phyloP scores from a whole-genome alignment of 2,888 invertebrate species.

The Caenorhabditis becei region DNA sequence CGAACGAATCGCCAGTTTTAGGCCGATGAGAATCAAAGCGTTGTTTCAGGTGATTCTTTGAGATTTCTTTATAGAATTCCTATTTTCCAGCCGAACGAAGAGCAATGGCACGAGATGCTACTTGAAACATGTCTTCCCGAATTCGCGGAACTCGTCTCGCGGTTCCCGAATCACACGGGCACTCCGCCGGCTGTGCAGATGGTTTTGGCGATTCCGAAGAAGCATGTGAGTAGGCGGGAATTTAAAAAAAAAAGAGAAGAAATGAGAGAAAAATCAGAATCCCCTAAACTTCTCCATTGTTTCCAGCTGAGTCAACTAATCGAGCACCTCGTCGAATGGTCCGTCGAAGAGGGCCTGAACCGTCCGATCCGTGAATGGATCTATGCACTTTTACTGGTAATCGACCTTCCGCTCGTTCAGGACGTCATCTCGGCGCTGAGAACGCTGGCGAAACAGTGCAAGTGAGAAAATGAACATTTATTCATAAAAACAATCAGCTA shows the following conservation, averaged over 20 bases:
- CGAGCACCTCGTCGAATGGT: conserved; percentile 63
- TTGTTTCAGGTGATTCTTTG: conserved; percentile 28
- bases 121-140: conserved; percentile 62
- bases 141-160: conserved; percentile 14
- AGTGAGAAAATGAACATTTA: conserved; percentile 4
- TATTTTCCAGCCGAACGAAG: conserved; percentile 54
- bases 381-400: conserved; percentile 60
- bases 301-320: conserved; percentile 63
- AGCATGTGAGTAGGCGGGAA: conserved; percentile 18
- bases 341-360: conserved; percentile 52
- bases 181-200: conserved; percentile 65
- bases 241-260: neutral
- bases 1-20: neutral
- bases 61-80: neutral
- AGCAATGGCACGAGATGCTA: conserved; percentile 62
- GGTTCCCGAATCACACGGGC: conserved; percentile 67
- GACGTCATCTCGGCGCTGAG: conserved; percentile 63
- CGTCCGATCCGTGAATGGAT: conserved; percentile 71
- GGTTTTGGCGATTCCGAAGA: conserved; percentile 51
- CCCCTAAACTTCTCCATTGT: neutral
- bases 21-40: conserved; percentile 34
- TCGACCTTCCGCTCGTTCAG: conserved; percentile 62
- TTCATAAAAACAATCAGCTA: neutral
- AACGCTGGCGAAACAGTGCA: conserved; percentile 47
- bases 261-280: neutral